These are phyloP conservation scores for Anorthoa munda DNA, from an alignment of 2,888 invertebrate species.

Conservation along the genomic window DNA sequence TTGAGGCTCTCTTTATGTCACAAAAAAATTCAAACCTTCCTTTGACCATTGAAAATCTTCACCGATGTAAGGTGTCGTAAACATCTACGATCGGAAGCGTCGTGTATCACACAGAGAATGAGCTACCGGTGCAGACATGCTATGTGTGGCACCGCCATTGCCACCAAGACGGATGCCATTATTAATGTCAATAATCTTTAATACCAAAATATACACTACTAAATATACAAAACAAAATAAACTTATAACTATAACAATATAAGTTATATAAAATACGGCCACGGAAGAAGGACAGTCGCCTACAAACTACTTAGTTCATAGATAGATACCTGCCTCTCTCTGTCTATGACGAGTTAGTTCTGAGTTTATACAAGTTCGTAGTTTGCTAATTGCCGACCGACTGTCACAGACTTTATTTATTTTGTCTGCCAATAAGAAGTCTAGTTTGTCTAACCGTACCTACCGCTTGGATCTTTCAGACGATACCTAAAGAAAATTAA, in stretches of 20 bases:
- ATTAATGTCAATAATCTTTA: not conserved
- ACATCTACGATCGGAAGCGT: not conserved
- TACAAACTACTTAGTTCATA: not conserved
- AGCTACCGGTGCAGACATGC: too few species aligned
- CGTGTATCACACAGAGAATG: not conserved
- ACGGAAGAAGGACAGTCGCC: not conserved
- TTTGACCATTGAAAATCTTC: not conserved
- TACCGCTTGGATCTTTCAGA: conserved; percentile 33
- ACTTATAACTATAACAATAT: too few species aligned
- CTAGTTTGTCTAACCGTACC: not conserved
- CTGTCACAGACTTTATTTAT: conserved; percentile 3
- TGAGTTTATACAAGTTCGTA: not conserved
- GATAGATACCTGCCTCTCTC: too few species aligned
- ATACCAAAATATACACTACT: too few species aligned
- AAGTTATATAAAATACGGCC: too few species aligned
- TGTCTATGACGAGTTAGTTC: not conserved
- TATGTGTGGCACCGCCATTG: not conserved
- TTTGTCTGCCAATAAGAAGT: not conserved
- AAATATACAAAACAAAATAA: too few species aligned
- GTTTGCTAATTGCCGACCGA: conserved; percentile 4
- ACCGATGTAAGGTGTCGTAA: not conserved
- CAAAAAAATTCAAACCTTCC: not conserved
- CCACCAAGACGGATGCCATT: too few species aligned
- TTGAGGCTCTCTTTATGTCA: not conserved
- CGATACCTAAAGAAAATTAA: not conserved